Percentiles rank a stretch among this genome's conserved stretches.
phyloP scores from a whole-genome alignment of 1,140 invertebrate genomes.

The Trichoplusia ni region DNA sequence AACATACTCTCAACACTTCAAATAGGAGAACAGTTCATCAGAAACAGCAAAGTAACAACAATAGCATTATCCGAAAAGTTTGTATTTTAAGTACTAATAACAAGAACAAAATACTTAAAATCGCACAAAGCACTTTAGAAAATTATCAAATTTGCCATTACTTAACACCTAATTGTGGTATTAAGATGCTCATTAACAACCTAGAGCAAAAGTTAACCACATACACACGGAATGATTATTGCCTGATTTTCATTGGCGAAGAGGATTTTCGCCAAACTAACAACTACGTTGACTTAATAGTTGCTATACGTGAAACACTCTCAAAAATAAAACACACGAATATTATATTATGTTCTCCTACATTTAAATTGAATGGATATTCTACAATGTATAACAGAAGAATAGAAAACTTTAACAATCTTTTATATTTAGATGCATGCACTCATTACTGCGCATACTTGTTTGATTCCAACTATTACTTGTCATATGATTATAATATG shows the following conservation, averaged over 20 bases:
- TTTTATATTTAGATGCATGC: background rate
- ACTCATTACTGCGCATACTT: background rate
- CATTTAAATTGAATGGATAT: background rate
- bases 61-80: slow-evolving; percentile 2
- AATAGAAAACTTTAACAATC: background rate
- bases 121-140: background rate
- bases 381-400: background rate
- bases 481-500: background rate
- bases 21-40: too few species aligned
- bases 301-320: slow-evolving; percentile 10
- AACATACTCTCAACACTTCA: too few species aligned
- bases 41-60: background rate
- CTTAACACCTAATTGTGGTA: slow-evolving; percentile 2
- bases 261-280: slow-evolving; percentile 7
- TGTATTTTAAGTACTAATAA: slow-evolving; percentile 6
- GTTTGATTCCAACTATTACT: background rate
- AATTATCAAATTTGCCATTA: slow-evolving; percentile 12
- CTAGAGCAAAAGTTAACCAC: slow-evolving; percentile 1
- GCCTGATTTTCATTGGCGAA: slow-evolving; percentile 20
- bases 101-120: background rate
- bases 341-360: slow-evolving; percentile 13
- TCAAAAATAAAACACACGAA: slow-evolving; percentile 5
- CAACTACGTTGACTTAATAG: background rate
- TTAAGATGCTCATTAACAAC: background rate
- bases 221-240: slow-evolving; percentile 13